Base-by-base conservation (phyloP, 2,888 invertebrate genomes). In the Hypercompe scribonia region DNA sequence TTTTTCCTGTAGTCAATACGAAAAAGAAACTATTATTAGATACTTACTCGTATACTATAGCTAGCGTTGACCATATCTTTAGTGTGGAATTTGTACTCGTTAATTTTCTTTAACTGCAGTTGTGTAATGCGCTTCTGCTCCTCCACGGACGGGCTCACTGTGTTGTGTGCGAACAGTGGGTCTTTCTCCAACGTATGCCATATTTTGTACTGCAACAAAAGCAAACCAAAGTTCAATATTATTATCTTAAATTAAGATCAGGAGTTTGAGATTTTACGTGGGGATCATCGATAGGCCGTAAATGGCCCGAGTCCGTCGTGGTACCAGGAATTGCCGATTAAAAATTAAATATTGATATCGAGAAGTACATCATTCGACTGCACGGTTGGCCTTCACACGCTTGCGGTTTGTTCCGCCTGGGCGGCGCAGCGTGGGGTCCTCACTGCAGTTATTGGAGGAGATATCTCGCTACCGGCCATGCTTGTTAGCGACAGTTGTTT, bases 101-200 rank as follows among this genome's bases (percentile, higher is more conserved):
- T 96, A 84, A 97, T 96, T 85, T 96, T 96, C 82, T 97, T 97
- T 80, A 97, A 91, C 88, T 97, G 97, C 79, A 97, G 93, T 46
- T 97, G 97, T 0, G 97, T 96, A 71, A 96, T 90, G 63, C 97
- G 96, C 89, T 98, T 98, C 89, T 97, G 97, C 87, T 98, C 97
- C 80, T 98, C 97, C 46, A 97, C 93, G 0, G 97, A 93, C 0
- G 96, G 96, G 0, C 97, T 96, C 28, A 95, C 93, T 46, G 95
- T 92, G 15, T 96, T 94, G 83, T 97, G 97, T 15, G 97, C 96
- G 89, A 98, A 99, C 21, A 98, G 91, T 0, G 98, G 98, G 89
- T 99, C 98, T 71, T 96, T 96, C 88, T 98, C 97, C 84, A 99
- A 89, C 0, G 97, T 96, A 28, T 96, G 96, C 98, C 98, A 98